phyloP scores from a whole-genome alignment of 2,113 vertebrate genomes.

The Calidris pygmaea region DNA sequence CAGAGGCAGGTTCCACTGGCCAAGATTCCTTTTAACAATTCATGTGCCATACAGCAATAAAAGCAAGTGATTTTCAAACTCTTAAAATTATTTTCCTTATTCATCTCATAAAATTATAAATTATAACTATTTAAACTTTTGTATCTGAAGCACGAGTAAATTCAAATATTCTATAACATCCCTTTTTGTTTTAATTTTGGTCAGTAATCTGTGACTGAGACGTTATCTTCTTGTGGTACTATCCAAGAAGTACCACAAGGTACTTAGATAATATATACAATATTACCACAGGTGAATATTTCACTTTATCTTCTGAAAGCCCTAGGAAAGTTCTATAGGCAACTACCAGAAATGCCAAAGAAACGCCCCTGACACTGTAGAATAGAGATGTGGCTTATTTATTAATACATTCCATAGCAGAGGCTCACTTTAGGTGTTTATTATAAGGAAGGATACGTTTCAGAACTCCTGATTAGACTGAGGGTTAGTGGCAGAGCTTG shows the following conservation, averaged over 20 bases:
- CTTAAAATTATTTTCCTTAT: background rate
- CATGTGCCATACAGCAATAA: background rate
- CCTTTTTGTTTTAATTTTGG: background rate
- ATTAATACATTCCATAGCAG: background rate
- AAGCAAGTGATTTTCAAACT: background rate
- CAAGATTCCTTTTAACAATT: background rate
- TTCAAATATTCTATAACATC: background rate
- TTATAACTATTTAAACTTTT: background rate
- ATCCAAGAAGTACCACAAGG: background rate
- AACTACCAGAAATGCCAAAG: background rate
- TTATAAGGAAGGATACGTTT: background rate
- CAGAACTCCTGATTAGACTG: background rate
- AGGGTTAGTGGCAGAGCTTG: background rate
- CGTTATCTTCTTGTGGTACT: background rate
- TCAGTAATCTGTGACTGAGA: background rate
- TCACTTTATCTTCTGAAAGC: background rate
- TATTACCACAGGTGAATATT: background rate
- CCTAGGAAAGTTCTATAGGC: background rate
- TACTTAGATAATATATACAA: too few species aligned
- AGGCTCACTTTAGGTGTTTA: background rate
- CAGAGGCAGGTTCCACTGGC: background rate
- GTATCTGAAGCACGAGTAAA: background rate
- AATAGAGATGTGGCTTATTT: background rate
- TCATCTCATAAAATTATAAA: background rate
- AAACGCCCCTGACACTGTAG: background rate